Percentiles rank a stretch among this genome's conserved stretches.
phyloP scores from a whole-genome alignment of 1,140 invertebrate species.

The Holcopasites calliopsidis region DNA sequence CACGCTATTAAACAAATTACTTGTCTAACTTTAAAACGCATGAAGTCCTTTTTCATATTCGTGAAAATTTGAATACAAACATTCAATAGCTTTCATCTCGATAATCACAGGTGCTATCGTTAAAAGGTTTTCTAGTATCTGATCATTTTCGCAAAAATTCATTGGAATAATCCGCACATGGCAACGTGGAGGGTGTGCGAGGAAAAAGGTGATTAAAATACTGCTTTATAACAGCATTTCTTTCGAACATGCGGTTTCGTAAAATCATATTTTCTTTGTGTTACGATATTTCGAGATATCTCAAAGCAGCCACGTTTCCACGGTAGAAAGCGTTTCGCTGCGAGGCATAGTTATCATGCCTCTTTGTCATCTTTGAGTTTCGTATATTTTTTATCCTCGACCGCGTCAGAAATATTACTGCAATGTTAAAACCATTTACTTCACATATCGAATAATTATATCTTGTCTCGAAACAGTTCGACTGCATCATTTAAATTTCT shows the following conservation, averaged over 20 bases:
- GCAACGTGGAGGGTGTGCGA: too few relatives aligned
- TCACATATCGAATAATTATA: neutral
- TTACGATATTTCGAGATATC: neutral
- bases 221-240: neutral
- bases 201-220: neutral
- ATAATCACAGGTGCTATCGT: too few relatives aligned
- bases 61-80: too few relatives aligned
- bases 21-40: too few relatives aligned
- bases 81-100: too few relatives aligned
- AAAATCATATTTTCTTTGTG: neutral
- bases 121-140: too few relatives aligned
- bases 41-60: too few relatives aligned
- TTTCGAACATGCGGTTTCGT: neutral
- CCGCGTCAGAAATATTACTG: too few relatives aligned
- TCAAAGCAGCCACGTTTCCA: neutral
- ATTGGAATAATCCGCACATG: too few relatives aligned
- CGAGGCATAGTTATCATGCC: conserved; percentile 1
- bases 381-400: neutral
- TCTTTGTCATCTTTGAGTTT: conserved; percentile 16
- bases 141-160: too few relatives aligned
- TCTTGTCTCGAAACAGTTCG: neutral
- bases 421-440: neutral
- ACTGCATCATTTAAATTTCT: neutral
- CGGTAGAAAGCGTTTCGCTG: neutral
- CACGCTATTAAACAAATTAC: too few relatives aligned